A percentile compares a stretch with the other conserved stretches of the same genome.
Conservation (phyloP, 1,140 invertebrate species). For the Caenorhabditis remanei region DNA sequence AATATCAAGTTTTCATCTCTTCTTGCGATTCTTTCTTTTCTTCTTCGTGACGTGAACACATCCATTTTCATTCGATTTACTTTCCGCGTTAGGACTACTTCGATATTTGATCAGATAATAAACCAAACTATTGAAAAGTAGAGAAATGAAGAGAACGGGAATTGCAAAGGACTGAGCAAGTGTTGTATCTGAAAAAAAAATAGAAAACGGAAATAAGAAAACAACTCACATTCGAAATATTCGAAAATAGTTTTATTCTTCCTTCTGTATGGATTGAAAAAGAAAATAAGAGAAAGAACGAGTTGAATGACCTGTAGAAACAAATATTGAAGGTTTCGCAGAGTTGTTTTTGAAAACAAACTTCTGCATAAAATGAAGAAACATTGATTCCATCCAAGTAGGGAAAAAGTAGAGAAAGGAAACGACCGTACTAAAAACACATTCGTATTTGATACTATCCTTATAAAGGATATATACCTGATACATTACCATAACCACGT, state of each 20-base stretch:
- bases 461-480: not conserved
- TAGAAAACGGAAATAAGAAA: not conserved
- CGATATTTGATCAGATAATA: not conserved
- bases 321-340: not conserved
- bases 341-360: too few species aligned
- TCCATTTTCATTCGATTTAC: not conserved
- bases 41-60: not conserved
- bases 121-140: not conserved
- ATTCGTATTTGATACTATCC: not conserved
- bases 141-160: not conserved
- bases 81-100: not conserved
- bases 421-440: not conserved
- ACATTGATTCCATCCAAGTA: not conserved
- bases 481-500: not conserved
- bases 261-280: not conserved
- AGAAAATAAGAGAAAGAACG: not conserved
- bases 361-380: not conserved
- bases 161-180: not conserved
- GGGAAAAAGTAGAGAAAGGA: not conserved
- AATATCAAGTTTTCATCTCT: too few species aligned
- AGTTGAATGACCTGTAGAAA: not conserved
- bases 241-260: not conserved
- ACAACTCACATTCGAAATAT: not conserved
- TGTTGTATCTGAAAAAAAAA: slow-evolving; percentile 10
- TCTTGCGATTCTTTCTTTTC: too few species aligned